Base-by-base conservation (phyloP, 2,113 vertebrate species). In the Symphodus melops region DNA sequence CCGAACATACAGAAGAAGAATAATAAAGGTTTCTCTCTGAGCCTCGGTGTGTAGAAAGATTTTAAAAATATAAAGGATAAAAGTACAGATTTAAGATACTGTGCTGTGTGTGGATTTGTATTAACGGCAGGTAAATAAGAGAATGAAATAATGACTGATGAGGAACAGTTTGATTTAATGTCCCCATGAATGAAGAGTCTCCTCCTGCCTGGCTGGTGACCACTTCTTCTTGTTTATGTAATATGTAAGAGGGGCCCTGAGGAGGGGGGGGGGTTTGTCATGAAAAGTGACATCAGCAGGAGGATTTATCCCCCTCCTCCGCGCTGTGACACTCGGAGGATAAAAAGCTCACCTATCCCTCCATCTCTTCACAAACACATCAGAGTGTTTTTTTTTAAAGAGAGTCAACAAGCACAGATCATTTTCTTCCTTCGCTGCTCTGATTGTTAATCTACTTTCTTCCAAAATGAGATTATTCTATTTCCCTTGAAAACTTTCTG, bases 381-480 rank as follows among this genome's bases (percentile, higher is more conserved):
- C 56, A 44, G 41, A 56, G 60, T 74, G 74, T 68, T 54, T 80
- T 86, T 74, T 86, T 87, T 87, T 28, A 77, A n/a, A 73, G 69
- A 86, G 72, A 75, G 70, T 84, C 85, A 84, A 78, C 82, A 65
- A 85, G 69, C 72, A 79, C 67, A 79, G 77, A 85, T 92, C 75
- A 64, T 84, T 91, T 92, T 84, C 63, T 88, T 84, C 79, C 28
- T 54, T 68, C 42, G 20, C 68, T 83, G 79, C 84, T 83, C 53
- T 84, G 83, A 91, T 90, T 89, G 87, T 89, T 91, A 90, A 91
- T 91, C 89, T 86, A 86, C 89, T 88, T 91, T 91, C 75, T 91
- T 74, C 80, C 82, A 72, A 83, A 93, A 88, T 87, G 84, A 90
- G 88, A 91, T 90, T 90, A 92, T 90, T 85, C 76, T 64, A 20